Conservation (phyloP, 2,113 vertebrate species). For the Pelmatolapia mariae region DNA sequence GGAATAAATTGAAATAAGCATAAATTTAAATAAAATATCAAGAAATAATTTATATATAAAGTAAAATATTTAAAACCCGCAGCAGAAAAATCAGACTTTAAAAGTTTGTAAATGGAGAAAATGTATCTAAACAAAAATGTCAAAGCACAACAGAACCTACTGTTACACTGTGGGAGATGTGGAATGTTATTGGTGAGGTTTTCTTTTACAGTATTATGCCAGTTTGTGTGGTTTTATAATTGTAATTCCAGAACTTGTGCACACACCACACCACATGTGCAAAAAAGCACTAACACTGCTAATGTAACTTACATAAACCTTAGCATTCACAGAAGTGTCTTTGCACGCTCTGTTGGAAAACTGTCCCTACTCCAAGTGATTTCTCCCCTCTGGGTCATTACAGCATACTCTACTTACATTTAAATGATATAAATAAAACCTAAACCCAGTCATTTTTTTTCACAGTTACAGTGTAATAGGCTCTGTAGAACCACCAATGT, state of each 20-base stretch:
- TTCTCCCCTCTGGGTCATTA: neutral
- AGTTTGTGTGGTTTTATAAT: neutral
- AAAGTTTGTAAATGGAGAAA: neutral
- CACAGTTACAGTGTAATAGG: neutral
- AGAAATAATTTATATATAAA: neutral
- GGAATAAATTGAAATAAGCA: neutral
- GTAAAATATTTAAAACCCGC: neutral
- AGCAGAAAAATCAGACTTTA: neutral
- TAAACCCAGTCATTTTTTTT: neutral
- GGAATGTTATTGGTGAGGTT: neutral
- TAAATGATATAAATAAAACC: neutral
- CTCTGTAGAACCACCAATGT: neutral
- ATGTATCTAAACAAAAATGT: neutral
- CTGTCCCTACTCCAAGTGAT: neutral
- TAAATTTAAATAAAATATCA: neutral
- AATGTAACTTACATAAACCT: neutral
- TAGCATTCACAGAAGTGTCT: neutral
- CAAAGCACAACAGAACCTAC: neutral
- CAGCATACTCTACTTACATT: accelerated
- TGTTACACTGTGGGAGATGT: neutral
- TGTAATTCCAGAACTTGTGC: neutral
- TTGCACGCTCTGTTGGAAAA: neutral
- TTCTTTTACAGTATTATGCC: neutral
- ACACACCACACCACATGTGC: neutral
- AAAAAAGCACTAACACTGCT: neutral